These are phyloP conservation scores for Heliopora coerulea DNA, from an alignment of 92 coral and sea anemone genomes.

Conservation along the genomic window DNA sequence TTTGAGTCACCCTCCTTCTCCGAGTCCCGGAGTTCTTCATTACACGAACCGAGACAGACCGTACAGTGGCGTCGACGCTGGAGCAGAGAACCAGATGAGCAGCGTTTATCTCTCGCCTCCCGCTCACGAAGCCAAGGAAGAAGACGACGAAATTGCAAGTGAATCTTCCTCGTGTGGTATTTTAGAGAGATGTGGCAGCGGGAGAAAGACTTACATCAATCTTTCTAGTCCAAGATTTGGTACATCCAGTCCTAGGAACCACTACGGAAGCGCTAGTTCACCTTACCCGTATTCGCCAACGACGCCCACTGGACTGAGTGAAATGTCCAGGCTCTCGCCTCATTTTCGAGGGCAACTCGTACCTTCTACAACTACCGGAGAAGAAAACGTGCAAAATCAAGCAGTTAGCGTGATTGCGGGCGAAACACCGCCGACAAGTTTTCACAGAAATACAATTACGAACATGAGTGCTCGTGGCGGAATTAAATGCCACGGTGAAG, in stretches of 20 bases:
- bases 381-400: neutral
- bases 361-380: neutral
- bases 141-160: neutral
- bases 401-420: neutral
- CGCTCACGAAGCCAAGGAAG: slow-evolving; percentile 8
- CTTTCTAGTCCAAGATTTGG: neutral
- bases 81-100: slow-evolving; percentile 9
- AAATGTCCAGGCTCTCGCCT: neutral
- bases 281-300: neutral
- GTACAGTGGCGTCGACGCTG: slow-evolving; percentile 1
- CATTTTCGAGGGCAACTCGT: neutral
- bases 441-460: slow-evolving; percentile 10
- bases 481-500: neutral
- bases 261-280: neutral
- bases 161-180: neutral
- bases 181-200: neutral
- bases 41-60: neutral
- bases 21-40: neutral
- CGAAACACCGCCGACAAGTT: slow-evolving; percentile 17
- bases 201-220: slow-evolving; percentile 14
- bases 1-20: slow-evolving; percentile 40
- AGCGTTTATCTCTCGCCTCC: slow-evolving; percentile 40
- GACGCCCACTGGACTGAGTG: neutral
- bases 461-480: slow-evolving; percentile 34
- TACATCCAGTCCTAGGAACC: neutral